phyloP scores from a whole-genome alignment of 2,113 vertebrate genomes.

The Tetraodon nigroviridis region DNA sequence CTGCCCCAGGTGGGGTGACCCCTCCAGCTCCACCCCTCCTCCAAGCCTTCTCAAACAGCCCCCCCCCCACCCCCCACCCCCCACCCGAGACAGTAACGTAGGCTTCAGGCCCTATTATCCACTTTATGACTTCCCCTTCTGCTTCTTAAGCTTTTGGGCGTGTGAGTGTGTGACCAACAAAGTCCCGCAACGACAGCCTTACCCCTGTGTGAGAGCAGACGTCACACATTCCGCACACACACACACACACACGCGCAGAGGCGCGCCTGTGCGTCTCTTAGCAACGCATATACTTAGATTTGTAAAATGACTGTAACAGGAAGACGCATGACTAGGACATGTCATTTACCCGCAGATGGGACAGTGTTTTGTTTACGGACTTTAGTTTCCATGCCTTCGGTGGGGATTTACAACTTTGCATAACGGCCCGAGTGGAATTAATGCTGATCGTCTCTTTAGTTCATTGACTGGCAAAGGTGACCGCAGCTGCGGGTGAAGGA shows the following conservation, averaged over 20 bases:
- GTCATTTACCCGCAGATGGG: conserved; percentile 36
- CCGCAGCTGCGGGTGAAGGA: conserved; percentile 1
- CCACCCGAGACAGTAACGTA: conserved; percentile 29
- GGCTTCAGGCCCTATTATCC: conserved; percentile 61
- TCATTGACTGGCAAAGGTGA: conserved; percentile 21
- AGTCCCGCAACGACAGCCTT: conserved; percentile 58
- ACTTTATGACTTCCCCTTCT: conserved; percentile 69
- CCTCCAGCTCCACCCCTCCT: not conserved
- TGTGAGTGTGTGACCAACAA: conserved; percentile 42
- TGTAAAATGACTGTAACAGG: conserved; percentile 58
- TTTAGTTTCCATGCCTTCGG: conserved; percentile 53
- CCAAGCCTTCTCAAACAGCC: no score
- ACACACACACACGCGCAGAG: conserved; percentile 43
- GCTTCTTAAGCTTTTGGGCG: conserved; percentile 32
- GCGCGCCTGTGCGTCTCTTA: conserved; percentile 52
- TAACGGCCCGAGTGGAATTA: conserved; percentile 15
- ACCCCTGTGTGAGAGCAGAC: conserved; percentile 64
- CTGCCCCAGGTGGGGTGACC: conserved; percentile 36
- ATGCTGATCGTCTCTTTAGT: conserved; percentile 1
- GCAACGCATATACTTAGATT: conserved; percentile 66
- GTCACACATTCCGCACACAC: conserved; percentile 74
- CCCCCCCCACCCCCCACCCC: not conserved
- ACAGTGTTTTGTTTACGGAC: conserved; percentile 55
- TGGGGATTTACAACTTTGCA: conserved; percentile 56
- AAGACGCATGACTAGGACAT: conserved; percentile 53